Conservation (phyloP, 35 echinoderm and acorn worm species). For the Apostichopus parvimensis region DNA sequence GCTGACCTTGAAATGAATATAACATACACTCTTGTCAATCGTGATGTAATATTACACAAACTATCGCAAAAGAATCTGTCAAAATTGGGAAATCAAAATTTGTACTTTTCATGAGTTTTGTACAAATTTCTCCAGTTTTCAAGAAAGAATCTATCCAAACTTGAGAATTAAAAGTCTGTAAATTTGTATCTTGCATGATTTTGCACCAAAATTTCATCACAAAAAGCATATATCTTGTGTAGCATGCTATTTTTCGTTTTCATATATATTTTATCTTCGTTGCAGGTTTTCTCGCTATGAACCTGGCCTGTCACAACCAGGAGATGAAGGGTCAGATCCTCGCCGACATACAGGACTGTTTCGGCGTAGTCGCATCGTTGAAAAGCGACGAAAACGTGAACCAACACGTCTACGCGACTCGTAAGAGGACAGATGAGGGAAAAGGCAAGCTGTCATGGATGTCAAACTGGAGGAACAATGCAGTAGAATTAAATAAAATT, state of each 20-base stretch:
- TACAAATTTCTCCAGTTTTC: no score
- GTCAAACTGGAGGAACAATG: neutral
- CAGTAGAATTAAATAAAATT: slow-evolving; percentile 8
- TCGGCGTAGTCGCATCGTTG: slow-evolving; percentile 42
- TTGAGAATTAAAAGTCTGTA: no score
- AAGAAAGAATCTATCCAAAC: no score
- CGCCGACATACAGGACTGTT: slow-evolving; percentile 55
- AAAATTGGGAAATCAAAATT: no score
- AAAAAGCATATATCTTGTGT: neutral
- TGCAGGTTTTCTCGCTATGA: slow-evolving; percentile 68
- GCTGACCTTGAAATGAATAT: no score
- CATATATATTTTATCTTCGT: neutral
- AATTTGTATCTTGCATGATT: no score
- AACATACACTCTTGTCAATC: no score
- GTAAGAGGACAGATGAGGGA: neutral
- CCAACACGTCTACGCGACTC: slow-evolving; percentile 58
- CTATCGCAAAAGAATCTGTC: no score
- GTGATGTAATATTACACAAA: no score
- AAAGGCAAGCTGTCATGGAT: neutral
- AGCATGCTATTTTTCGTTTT: neutral
- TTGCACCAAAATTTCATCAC: neutral
- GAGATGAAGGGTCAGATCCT: slow-evolving; percentile 56
- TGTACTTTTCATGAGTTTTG: no score
- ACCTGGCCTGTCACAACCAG: slow-evolving; percentile 75
- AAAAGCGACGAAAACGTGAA: slow-evolving; percentile 70